Base-by-base conservation (phyloP, 2,888 invertebrate genomes). In the Cantharis flavilabris region DNA sequence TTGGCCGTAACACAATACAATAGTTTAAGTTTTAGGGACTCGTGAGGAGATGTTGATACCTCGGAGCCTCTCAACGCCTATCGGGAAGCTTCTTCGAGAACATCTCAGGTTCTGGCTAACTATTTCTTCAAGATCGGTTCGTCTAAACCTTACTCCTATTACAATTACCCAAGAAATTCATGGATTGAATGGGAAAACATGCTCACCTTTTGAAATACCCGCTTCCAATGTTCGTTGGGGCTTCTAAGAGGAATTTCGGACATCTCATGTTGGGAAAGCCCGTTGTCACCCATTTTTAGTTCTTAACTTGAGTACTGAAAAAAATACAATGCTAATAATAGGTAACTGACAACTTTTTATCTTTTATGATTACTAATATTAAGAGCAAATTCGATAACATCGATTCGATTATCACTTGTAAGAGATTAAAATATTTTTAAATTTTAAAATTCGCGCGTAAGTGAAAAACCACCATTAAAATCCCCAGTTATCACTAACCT, bases 121-220 rank as follows among this genome's bases (percentile, higher is more conserved):
- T 16, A 16, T 16, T 16, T 16, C 16, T 16, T 16, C 16, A 16
- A 16, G 16, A 16, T 16, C 1, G 1, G 16, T 16, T 16, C 16
- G 16, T 16, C 16, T 16, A 16, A 16, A 16, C 20, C 20, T 3
- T 20, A 20, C 20, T 20, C 20, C 20, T 2, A 3, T 20, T n/a
- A n/a, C 4, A 20, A 3, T 4, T 20, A 3, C 20, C 20, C 20
- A 20, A 4, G 3, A 4, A 2, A 20, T 20, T 1, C 3, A 20
- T 20, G 3, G 20, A 20, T 20, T 20, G 20, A 20, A 20, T 20
- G 4, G 20, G 4, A 20, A 20, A 20, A 16, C 16, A 16, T 1
- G 80, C 78, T 79, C 88, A 90, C 91, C 89, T 90, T 90, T 81
- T 89, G 88, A 82, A 91, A 91, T 82, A 91, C 88, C 83, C 88